Conservation (phyloP, 1,140 invertebrate species). For the Bombus vancouverensis region DNA sequence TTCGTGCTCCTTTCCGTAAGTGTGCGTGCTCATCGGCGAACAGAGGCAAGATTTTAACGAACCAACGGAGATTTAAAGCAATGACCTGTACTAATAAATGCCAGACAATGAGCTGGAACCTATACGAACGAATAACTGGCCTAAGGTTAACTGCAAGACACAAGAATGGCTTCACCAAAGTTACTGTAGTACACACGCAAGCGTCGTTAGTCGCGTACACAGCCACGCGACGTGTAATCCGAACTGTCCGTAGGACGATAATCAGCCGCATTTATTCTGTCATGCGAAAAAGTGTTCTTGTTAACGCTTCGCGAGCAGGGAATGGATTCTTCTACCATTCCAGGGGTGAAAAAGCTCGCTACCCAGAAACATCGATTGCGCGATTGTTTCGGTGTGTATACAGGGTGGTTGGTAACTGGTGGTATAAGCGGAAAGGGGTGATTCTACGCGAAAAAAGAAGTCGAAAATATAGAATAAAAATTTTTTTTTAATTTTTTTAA, state of each 20-base stretch:
- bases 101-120: slow-evolving; percentile 49
- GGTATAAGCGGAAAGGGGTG: too few relatives aligned
- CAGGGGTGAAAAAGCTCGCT: neutral
- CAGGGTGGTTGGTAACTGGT: too few relatives aligned
- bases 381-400: neutral
- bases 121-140: slow-evolving; percentile 45
- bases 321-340: neutral
- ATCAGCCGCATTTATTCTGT: slow-evolving; percentile 23
- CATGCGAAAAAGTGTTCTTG: slow-evolving; percentile 13
- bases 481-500: too few relatives aligned
- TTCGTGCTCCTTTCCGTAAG: neutral
- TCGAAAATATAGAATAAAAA: too few relatives aligned
- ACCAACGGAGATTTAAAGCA: slow-evolving; percentile 62
- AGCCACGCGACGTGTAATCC: slow-evolving; percentile 20
- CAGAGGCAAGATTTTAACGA: slow-evolving; percentile 41
- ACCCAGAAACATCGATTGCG: neutral
- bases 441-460: too few relatives aligned
- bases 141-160: slow-evolving; percentile 67
- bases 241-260: slow-evolving; percentile 6
- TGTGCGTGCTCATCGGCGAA: neutral
- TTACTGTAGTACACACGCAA: neutral
- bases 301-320: neutral
- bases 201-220: neutral
- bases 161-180: slow-evolving; percentile 55
- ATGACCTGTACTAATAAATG: slow-evolving; percentile 75